Evolutionary conservation across 2,797 vertebrate species (phyloP).

Genomic region (Denticeps clupeoides): DNA sequence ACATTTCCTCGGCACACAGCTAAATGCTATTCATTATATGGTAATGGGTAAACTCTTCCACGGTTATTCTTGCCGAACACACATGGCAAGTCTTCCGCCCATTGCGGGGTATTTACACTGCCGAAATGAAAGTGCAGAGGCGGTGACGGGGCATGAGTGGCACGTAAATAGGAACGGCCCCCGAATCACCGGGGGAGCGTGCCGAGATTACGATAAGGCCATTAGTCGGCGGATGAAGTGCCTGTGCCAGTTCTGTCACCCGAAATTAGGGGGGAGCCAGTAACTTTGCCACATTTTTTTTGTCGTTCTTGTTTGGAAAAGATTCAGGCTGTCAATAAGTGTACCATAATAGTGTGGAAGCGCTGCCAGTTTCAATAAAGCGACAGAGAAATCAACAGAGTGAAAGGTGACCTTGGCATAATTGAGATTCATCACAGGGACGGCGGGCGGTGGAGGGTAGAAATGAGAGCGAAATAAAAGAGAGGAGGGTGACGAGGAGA

Average conservation of each 20-base stretch:
- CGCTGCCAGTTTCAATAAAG: conserved; percentile 69
- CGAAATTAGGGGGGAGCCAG: conserved; percentile 37
- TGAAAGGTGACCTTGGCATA: conserved; percentile 74
- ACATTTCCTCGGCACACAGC: background rate
- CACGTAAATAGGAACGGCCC: conserved; percentile 38
- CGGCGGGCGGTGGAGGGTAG: conserved; percentile 46
- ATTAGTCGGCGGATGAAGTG: conserved; percentile 38
- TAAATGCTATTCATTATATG: conserved; percentile 20
- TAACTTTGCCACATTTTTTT: conserved; percentile 36
- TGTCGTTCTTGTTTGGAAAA: conserved; percentile 48
- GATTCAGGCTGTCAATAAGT: conserved; percentile 61
- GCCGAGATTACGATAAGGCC: conserved; percentile 42
- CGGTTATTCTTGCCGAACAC: conserved; percentile 6
- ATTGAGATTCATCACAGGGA: conserved; percentile 72
- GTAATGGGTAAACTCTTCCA: conserved; percentile 10
- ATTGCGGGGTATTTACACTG: background rate
- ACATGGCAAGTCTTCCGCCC: background rate
- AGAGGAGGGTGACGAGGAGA: background rate
- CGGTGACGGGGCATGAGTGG: conserved; percentile 18
- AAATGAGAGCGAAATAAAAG: conserved; percentile 27
- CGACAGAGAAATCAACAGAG: conserved; percentile 55
- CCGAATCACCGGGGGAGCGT: conserved; percentile 30
- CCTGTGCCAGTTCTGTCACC: conserved; percentile 40
- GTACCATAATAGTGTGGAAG: conserved; percentile 60
- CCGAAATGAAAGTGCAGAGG: background rate